phyloP scores from a whole-genome alignment of 2,888 invertebrate genomes.

The Eristalis intricaria region DNA sequence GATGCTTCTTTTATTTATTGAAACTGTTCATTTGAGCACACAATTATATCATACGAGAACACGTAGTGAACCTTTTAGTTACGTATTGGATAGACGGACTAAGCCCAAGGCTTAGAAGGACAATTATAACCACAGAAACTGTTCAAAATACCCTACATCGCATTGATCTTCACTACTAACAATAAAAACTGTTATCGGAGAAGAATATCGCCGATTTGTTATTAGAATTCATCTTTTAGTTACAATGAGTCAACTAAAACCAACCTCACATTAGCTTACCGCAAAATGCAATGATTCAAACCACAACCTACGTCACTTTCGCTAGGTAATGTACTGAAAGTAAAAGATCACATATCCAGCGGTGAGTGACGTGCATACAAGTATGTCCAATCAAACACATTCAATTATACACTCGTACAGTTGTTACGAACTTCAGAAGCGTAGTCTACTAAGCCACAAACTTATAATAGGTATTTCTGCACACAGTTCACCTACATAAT shows the following conservation, averaged over 20 bases:
- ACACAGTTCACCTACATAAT: neutral
- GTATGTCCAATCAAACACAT: neutral
- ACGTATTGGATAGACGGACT: too few species aligned
- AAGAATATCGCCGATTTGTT: too few species aligned
- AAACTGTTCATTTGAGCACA: too few species aligned
- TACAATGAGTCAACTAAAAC: neutral
- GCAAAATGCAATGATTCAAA: constrained; percentile 33
- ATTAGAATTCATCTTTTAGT: neutral
- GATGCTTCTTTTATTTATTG: too few species aligned
- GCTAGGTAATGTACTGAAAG: constrained; percentile 32
- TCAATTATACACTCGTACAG: neutral
- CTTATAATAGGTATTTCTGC: neutral
- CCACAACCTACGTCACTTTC: constrained; percentile 64
- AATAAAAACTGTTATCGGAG: too few species aligned
- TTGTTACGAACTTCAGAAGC: neutral
- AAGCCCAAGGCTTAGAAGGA: too few species aligned
- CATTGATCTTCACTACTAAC: too few species aligned
- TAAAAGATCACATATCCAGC: constrained; percentile 1
- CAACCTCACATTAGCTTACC: neutral
- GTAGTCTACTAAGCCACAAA: neutral
- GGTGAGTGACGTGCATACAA: neutral
- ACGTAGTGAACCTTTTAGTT: too few species aligned
- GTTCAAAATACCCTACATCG: too few species aligned
- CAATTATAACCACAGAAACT: too few species aligned
- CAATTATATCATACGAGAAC: too few species aligned